A percentile compares a stretch with the other conserved stretches of the same genome.
phyloP scores from a whole-genome alignment of 1,140 invertebrate species.

The Drosophila bifasciata region DNA sequence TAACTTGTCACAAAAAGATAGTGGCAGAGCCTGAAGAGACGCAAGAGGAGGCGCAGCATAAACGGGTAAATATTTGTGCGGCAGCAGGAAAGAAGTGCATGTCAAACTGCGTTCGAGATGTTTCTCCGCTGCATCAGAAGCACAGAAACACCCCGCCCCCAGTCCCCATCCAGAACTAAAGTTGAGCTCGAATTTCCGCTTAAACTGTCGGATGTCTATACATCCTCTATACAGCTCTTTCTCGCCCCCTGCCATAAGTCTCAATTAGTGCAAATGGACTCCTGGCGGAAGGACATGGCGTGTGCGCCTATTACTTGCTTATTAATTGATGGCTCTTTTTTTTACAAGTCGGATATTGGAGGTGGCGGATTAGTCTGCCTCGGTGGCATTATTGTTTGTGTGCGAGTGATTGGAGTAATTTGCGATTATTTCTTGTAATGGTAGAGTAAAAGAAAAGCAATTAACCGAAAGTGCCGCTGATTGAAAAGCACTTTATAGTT shows the following conservation, averaged over 20 bases:
- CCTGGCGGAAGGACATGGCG: constrained; percentile 53
- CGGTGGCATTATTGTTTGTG: neutral
- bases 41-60: neutral
- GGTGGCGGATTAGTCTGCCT: neutral
- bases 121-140: neutral
- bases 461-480: too few species aligned
- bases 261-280: constrained; percentile 55
- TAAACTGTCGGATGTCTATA: constrained; percentile 10
- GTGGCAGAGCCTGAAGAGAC: neutral
- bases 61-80: constrained; percentile 41
- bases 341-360: neutral
- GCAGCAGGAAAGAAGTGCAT: constrained; percentile 50
- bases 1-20: constrained; percentile 69
- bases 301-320: constrained; percentile 43
- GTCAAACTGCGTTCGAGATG: constrained; percentile 63
- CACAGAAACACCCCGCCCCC: neutral
- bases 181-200: neutral
- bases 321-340: constrained; percentile 14
- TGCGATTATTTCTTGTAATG: too few species aligned
- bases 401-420: too few species aligned
- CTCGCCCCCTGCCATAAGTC: constrained; percentile 48
- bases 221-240: too few species aligned
- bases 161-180: too few species aligned
- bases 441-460: too few species aligned
- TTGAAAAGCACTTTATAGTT: too few species aligned